phyloP scores from a whole-genome alignment of 2,113 vertebrate species.

The Plotosus lineatus region DNA sequence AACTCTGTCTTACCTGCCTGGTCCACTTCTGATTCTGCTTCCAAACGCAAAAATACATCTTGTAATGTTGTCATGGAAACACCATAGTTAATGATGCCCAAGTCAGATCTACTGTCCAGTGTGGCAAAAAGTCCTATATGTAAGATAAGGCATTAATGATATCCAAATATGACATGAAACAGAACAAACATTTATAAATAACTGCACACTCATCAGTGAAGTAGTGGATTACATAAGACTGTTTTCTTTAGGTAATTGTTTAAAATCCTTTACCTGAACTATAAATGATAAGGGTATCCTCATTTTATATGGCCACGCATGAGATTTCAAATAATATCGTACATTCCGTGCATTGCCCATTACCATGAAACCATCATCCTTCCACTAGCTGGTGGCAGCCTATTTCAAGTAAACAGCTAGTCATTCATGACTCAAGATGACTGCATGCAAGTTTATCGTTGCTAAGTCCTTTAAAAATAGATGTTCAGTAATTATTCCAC shows the following conservation, averaged over 20 bases:
- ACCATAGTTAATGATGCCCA: constrained; percentile 88
- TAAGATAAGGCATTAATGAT: constrained; percentile 1
- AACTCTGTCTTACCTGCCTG: constrained; percentile 80
- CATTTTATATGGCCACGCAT: not conserved
- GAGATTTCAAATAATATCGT: too few relatives aligned
- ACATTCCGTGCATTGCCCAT: too few relatives aligned
- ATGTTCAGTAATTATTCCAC: too few relatives aligned
- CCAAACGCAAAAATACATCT: constrained; percentile 93
- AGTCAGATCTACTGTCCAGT: constrained; percentile 80
- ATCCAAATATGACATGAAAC: not conserved
- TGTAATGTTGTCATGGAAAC: constrained; percentile 98
- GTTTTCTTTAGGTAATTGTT: not conserved
- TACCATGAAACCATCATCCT: too few relatives aligned
- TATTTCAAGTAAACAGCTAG: too few relatives aligned
- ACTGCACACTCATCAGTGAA: not conserved
- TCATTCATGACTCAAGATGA: too few relatives aligned
- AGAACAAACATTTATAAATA: not conserved
- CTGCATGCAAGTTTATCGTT: too few relatives aligned
- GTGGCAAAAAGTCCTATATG: constrained; percentile 85
- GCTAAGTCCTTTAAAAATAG: too few relatives aligned
- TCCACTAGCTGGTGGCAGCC: too few relatives aligned
- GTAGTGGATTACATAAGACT: not conserved
- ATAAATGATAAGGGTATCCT: not conserved
- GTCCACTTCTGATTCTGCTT: constrained; percentile 91
- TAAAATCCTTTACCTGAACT: not conserved